phyloP scores from a whole-genome alignment of 2,113 vertebrate species.

The Dolichallabes microphthalmus region DNA sequence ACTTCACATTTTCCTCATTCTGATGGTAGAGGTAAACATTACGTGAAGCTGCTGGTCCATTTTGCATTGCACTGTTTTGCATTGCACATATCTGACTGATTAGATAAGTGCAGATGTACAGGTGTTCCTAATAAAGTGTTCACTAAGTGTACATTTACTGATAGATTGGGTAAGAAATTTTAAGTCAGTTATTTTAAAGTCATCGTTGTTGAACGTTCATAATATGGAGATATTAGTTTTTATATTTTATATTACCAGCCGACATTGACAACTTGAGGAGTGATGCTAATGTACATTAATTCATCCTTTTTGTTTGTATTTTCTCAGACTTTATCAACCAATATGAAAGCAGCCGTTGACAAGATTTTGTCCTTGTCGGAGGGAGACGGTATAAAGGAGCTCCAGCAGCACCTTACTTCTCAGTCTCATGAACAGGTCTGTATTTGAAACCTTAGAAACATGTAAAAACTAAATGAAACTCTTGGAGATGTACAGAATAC shows the following conservation, averaged over 20 bases:
- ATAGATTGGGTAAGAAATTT: too few relatives aligned
- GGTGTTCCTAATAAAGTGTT: too few relatives aligned
- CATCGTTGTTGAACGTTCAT: not conserved
- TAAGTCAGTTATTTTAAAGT: not conserved
- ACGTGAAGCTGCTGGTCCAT: too few relatives aligned
- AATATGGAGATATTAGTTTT: not conserved
- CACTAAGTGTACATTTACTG: not conserved
- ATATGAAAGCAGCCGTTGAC: slow-evolving; percentile 63
- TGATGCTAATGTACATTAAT: not conserved
- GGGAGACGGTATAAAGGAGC: slow-evolving; percentile 57
- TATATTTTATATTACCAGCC: not conserved
- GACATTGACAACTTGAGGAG: not conserved
- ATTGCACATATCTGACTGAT: too few relatives aligned
- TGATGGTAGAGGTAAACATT: too few relatives aligned
- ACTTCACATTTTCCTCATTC: too few relatives aligned
- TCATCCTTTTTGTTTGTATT: not conserved
- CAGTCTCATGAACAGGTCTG: slow-evolving; percentile 66
- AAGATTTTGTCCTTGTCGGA: slow-evolving; percentile 65
- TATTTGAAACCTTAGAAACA: not conserved
- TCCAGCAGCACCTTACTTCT: slow-evolving; percentile 68
- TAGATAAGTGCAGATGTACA: too few relatives aligned
- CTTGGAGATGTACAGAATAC: not conserved
- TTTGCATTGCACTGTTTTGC: too few relatives aligned
- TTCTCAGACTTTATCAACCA: slow-evolving; percentile 23
- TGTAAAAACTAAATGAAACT: not conserved